These are phyloP conservation scores for Meloidogyne chitwoodi DNA, from an alignment of 1,140 invertebrate genomes.

Conservation along the genomic window DNA sequence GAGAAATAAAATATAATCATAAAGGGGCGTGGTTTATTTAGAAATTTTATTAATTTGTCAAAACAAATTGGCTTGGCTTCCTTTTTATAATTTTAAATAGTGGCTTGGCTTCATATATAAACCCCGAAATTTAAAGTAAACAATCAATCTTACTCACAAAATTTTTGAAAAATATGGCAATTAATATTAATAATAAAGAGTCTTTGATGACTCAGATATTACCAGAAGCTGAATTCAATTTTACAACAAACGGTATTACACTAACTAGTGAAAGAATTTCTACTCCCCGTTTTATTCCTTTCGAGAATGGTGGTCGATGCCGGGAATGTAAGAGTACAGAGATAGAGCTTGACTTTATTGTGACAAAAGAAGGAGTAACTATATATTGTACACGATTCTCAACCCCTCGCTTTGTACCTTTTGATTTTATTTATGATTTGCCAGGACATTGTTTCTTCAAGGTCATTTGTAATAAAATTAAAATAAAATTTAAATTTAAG, in stretches of 20 bases:
- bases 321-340: slow-evolving; percentile 3
- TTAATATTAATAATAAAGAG: not conserved
- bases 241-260: not conserved
- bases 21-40: too few species aligned
- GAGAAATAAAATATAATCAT: too few species aligned
- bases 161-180: not conserved
- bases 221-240: not conserved
- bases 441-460: slow-evolving; percentile 4
- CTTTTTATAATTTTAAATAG: too few species aligned
- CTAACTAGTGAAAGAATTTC: not conserved
- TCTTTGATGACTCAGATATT: not conserved
- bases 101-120: too few species aligned
- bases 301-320: not conserved
- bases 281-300: not conserved
- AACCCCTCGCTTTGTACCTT: not conserved
- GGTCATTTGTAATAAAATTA: not conserved
- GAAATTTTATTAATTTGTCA: too few species aligned
- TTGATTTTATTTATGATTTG: not conserved
- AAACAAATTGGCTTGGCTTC: too few species aligned
- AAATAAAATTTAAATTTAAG: not conserved
- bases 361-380: slow-evolving; percentile 1
- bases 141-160: too few species aligned
- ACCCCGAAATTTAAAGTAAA: too few species aligned
- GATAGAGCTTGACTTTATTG: not conserved
- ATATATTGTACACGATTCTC: not conserved